Evolutionary conservation across 2,888 invertebrate species (phyloP).

Genomic region (Drosophila falleni): DNA sequence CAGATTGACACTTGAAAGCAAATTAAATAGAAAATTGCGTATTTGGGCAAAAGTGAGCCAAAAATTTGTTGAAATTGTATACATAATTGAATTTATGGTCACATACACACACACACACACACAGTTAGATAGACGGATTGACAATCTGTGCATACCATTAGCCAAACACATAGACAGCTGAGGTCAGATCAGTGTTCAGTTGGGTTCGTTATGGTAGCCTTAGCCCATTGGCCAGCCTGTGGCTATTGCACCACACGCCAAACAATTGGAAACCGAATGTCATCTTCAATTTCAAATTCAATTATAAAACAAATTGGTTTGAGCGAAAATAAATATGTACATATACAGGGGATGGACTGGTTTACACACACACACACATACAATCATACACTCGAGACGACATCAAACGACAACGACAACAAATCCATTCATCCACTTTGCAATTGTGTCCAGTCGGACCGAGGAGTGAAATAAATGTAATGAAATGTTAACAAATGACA

Average conservation of each 20-base stretch:
- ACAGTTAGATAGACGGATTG: conserved; percentile 26
- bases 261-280: conserved; percentile 81
- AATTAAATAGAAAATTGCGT: conserved; percentile 79
- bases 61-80: conserved; percentile 82
- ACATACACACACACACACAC: conserved; percentile 21
- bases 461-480: conserved; percentile 75
- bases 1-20: conserved; percentile 68
- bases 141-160: conserved; percentile 69
- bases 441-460: conserved; percentile 68
- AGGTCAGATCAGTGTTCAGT: conserved; percentile 47
- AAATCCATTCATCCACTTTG: conserved; percentile 79
- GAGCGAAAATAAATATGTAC: conserved; percentile 71
- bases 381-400: conserved; percentile 51
- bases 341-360: conserved; percentile 20
- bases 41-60: conserved; percentile 61
- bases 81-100: conserved; percentile 82
- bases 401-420: conserved; percentile 60
- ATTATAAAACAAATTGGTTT: conserved; percentile 83
- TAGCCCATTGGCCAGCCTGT: conserved; percentile 54
- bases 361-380: conserved; percentile 10
- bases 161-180: conserved; percentile 58
- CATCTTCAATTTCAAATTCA: conserved; percentile 85
- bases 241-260: conserved; percentile 72
- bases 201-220: conserved; percentile 1
- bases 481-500: conserved; percentile 82